Evolutionary conservation across 37 sponge, comb jelly and placozoan genomes (phyloP).

Genomic region (Hormiphora californensis): DNA sequence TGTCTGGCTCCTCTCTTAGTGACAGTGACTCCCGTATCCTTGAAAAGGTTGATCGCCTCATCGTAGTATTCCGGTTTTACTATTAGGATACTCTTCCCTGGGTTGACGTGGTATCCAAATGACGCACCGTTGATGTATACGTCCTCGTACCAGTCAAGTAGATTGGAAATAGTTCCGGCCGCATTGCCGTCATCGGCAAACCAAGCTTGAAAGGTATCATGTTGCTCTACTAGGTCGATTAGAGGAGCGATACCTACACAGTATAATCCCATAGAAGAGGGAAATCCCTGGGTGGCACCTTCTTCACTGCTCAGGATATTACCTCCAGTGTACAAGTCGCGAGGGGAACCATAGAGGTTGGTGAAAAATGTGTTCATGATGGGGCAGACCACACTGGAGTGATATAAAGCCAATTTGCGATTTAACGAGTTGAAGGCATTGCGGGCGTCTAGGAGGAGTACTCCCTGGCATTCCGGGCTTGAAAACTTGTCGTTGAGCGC

Average conservation of each 20-base stretch:
- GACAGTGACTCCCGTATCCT: too few species aligned
- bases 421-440: conserved; percentile 54
- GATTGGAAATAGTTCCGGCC: too few species aligned
- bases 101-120: too few species aligned
- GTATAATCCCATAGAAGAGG: conserved; percentile 39
- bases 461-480: neutral
- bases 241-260: conserved; percentile 5
- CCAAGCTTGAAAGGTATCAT: conserved; percentile 6
- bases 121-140: too few species aligned
- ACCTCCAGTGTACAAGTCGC: neutral
- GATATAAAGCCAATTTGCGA: neutral
- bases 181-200: conserved; percentile 18
- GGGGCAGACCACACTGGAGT: neutral
- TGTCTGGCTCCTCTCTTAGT: too few species aligned
- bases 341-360: neutral
- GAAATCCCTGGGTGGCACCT: conserved; percentile 27
- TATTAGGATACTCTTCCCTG: too few species aligned
- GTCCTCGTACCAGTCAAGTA: too few species aligned
- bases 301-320: neutral
- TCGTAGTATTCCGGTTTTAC: too few species aligned
- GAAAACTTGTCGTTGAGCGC: conserved; percentile 26
- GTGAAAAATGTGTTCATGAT: conserved; percentile 30
- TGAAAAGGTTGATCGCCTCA: too few species aligned
- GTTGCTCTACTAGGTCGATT: neutral
- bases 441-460: conserved; percentile 10